Conservation (phyloP, 1,140 invertebrate genomes). For the Sweltsa coloradensis region DNA sequence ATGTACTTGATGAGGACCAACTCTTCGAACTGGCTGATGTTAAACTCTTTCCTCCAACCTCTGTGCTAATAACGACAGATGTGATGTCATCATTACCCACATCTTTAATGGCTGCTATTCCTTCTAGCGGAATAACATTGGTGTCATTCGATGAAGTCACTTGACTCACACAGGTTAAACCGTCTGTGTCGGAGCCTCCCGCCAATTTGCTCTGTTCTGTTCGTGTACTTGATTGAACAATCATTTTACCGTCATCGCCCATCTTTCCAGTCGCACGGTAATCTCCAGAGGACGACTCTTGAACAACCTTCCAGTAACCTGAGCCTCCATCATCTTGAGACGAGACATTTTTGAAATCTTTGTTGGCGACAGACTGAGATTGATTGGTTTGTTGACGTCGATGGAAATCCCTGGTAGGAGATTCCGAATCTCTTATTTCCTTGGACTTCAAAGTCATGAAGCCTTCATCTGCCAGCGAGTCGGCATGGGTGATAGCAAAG, state of each 20-base stretch:
- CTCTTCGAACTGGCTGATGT: constrained; percentile 1
- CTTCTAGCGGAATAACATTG: background rate
- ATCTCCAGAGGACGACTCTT: constrained; percentile 15
- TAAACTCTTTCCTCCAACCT: background rate
- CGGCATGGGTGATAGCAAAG: constrained; percentile 39
- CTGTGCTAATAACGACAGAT: background rate
- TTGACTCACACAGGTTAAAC: background rate
- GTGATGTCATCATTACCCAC: background rate
- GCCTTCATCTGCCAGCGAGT: constrained; percentile 56
- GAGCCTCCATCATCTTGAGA: constrained; percentile 10
- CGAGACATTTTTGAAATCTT: background rate
- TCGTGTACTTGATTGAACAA: background rate
- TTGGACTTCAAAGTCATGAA: constrained; percentile 62
- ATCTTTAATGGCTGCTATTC: too few species aligned
- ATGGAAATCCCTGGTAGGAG: constrained; percentile 48
- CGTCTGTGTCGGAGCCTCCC: constrained; percentile 12
- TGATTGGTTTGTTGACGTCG: background rate
- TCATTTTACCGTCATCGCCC: background rate
- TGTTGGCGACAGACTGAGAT: too few species aligned
- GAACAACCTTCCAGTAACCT: constrained; percentile 18
- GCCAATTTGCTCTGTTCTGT: constrained; percentile 9
- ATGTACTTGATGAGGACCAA: too few species aligned
- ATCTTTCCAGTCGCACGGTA: background rate
- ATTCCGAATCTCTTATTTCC: constrained; percentile 61
- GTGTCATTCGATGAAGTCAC: constrained; percentile 5